Evolutionary conservation across 2,113 vertebrate genomes (phyloP), one percentile per base, ranked within the genome.

Genomic region (Asarcornis scutulata): DNA sequence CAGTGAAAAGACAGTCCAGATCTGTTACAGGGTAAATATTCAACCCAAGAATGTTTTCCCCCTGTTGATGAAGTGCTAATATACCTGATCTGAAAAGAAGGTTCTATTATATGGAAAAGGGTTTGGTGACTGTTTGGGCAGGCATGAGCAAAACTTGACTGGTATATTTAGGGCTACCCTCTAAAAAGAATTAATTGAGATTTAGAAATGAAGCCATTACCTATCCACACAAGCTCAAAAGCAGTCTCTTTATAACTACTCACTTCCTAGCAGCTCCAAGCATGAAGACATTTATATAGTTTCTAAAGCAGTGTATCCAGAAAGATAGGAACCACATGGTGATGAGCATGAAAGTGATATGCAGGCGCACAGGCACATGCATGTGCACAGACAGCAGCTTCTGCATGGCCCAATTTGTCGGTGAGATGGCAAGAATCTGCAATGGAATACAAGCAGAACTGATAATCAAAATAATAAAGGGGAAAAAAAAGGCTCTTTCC

Each of bases 401-500:
- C 50, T 56, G 62, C 31, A 56, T 18, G 15, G 50, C 23, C 8
- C 11, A 10, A 50, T 23, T 89, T 63, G 31, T 48, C 83, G 23
- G 32, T 78, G 48, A 29, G 11, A 46, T 53, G 93, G 44, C 40
- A 87, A 69, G 69, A 76, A 53, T 78, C 27, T 73, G n/a, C 21
- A 76, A 63, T 29, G 27, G 36, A 73, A 66, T 48, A 78, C 32
- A 91, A 91, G 74, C 20, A 83, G 83, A 93, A 62, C 13, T 81
- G 67, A 53, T 95, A 96, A 82, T 74, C 80, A 74, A 91, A 88
- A 91, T 76, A 81, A 76, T 55, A 80, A 92, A 83, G 34, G 58
- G 18, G 16, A 2, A 7, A 36, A 69, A 69, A 91, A 86, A 88
- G 34, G 22, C 79, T 32, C 27, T 96, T 97, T 96, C 95, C 95